These are phyloP conservation scores for Hemiscyllium ocellatum DNA, from an alignment of 2,113 vertebrate genomes.

Conservation along the genomic window DNA sequence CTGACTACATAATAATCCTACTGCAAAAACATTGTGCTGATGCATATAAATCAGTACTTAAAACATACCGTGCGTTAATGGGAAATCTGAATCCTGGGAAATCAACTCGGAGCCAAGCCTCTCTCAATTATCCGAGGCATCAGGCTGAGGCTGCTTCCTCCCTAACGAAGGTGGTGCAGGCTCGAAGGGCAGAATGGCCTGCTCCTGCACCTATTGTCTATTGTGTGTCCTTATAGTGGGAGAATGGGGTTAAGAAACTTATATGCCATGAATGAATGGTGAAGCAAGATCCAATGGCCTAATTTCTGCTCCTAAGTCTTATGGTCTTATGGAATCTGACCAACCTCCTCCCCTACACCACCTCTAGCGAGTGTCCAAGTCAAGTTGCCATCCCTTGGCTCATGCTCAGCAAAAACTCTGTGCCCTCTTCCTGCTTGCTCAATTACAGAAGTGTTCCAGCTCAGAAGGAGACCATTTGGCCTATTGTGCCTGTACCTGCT, in stretches of 20 bases:
- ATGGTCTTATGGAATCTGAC: neutral
- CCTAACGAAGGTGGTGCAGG: neutral
- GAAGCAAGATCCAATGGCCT: too few species aligned
- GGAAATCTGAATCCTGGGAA: neutral
- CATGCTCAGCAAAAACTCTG: too few species aligned
- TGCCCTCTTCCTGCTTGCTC: too few species aligned
- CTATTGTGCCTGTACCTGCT: too few species aligned
- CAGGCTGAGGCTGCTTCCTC: neutral
- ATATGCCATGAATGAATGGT: too few species aligned
- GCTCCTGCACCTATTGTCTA: too few species aligned
- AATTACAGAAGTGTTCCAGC: too few species aligned
- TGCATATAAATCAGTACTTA: neutral
- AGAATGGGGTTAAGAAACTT: too few species aligned
- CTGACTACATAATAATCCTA: neutral
- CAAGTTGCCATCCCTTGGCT: neutral
- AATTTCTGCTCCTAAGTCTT: too few species aligned
- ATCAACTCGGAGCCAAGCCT: neutral
- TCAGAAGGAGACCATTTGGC: too few species aligned
- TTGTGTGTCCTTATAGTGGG: too few species aligned
- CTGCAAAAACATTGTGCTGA: neutral
- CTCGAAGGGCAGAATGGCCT: too few species aligned
- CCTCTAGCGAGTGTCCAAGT: neutral
- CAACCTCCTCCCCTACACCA: neutral
- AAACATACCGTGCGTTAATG: neutral
- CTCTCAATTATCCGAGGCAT: neutral